Conservation (phyloP, 2,888 invertebrate species). For the Prosopocoilus inquinatus region DNA sequence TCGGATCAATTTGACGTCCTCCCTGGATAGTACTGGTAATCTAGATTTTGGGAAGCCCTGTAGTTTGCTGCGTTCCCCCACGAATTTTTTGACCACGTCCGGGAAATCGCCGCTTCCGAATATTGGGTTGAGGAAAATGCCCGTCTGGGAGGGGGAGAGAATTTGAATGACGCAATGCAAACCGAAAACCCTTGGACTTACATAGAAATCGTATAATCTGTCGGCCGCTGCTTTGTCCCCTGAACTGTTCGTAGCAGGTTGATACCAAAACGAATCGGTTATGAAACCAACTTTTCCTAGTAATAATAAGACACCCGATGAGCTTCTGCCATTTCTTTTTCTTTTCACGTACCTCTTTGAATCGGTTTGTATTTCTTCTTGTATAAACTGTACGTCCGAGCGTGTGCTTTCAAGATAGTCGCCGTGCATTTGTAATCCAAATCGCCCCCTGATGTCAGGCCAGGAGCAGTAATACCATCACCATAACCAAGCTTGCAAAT, state of each 20-base stretch:
- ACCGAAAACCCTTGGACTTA: constrained; percentile 50
- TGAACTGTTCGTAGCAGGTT: constrained; percentile 48
- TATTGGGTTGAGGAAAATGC: constrained; percentile 66
- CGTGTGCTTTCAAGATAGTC: constrained; percentile 64
- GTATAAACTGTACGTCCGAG: constrained; percentile 62
- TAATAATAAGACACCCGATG: too few relatives aligned
- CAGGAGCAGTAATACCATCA: constrained; percentile 38
- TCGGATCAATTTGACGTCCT: constrained; percentile 57
- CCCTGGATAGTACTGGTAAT: constrained; percentile 57
- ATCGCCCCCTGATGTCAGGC: constrained; percentile 49
- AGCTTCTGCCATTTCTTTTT: too few relatives aligned
- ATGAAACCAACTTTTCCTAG: constrained; percentile 50
- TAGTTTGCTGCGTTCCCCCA: constrained; percentile 56
- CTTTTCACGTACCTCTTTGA: constrained; percentile 53
- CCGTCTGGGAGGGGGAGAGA: constrained; percentile 31
- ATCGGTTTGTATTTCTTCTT: constrained; percentile 54
- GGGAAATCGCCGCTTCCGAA: constrained; percentile 65
- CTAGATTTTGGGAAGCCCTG: constrained; percentile 60
- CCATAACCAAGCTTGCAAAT: constrained; percentile 39
- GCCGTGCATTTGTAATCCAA: constrained; percentile 64
- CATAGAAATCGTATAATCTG: constrained; percentile 36
- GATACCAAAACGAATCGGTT: constrained; percentile 51
- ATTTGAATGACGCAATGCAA: background rate
- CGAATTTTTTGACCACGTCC: constrained; percentile 56
- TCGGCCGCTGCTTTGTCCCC: constrained; percentile 54